Conservation (phyloP, 2,113 vertebrate species). For the Engraulis encrasicolus region DNA sequence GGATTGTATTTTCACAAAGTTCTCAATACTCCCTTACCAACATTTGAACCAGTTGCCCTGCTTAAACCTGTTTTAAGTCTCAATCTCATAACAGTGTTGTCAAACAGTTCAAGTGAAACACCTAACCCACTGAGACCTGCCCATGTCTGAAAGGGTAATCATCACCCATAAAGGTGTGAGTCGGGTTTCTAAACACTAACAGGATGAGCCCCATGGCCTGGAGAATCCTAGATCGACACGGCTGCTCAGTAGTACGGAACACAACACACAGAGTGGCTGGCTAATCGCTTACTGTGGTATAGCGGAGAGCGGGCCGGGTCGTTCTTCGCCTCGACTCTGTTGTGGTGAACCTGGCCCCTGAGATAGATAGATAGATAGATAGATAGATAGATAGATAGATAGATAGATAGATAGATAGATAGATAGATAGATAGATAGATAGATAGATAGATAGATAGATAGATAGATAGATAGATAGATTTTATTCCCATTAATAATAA, state of each 20-base stretch:
- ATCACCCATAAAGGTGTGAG: not conserved
- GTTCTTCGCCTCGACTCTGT: slow-evolving; percentile 63
- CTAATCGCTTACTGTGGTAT: slow-evolving; percentile 67
- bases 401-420: too few species aligned
- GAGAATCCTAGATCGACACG: too few species aligned
- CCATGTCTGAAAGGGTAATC: not conserved
- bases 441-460: too few species aligned
- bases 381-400: too few species aligned
- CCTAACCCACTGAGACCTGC: not conserved
- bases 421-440: too few species aligned
- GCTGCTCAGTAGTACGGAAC: too few species aligned
- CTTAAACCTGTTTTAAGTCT: not conserved
- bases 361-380: not conserved
- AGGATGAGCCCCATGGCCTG: not conserved
- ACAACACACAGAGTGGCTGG: too few species aligned
- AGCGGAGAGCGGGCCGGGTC: slow-evolving; percentile 59
- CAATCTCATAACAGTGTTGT: not conserved
- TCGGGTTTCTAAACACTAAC: not conserved
- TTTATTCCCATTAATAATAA: too few species aligned
- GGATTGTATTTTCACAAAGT: not conserved
- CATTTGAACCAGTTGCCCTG: not conserved
- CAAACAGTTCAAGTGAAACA: not conserved
- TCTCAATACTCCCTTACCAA: not conserved
- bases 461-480: too few species aligned
- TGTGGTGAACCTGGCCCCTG: slow-evolving; percentile 75